Base-by-base conservation (phyloP, 2,888 invertebrate genomes). In the Lissonota sp. region DNA sequence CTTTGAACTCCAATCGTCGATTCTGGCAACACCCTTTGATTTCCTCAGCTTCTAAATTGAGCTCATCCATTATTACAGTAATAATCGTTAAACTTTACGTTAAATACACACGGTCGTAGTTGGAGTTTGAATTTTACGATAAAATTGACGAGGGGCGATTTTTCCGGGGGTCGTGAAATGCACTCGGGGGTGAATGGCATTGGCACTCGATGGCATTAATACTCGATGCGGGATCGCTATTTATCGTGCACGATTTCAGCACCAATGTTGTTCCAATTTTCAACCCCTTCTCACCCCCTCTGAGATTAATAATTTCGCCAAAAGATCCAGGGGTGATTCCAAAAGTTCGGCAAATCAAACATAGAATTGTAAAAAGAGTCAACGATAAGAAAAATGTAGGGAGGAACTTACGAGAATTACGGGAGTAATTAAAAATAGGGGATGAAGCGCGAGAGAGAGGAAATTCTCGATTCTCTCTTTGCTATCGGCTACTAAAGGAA, bases 181-280 rank as follows among this genome's bases (percentile, higher is more conserved):
- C 62, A 60, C 58, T n/a, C 44, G 44, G 64, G 12, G 39, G 63
- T 37, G 42, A 8, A 51, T 10, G 75, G 7, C 46, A 40, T 53
- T 14, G 55, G 55, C 66, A 74, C 58, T 51, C 73, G 67, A 82
- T 74, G 69, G 82, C 83, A 84, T 84, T 84, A 84, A 84, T 85
- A 79, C 81, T 73, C 57, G 66, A 16, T 51, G 72, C 71, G 49
- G 66, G 82, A 67, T 55, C 53, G 71, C 7, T 84, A 85, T 86
- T 87, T 86, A 84, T 81, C 79, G 75, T 84, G 82, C 85, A 83
- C 82, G 79, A 71, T 71, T n/a, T 79, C 83, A 79, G 79, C 82
- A 80, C 82, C n/a, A 85, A 87, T 83, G 83, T 83, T 82, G 77
- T 79, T 70, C 55, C 64, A 40, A 53, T 40, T 76, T 40, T 70